Base-by-base conservation (phyloP, 2,888 invertebrate genomes). In the Thymelicus sylvestris region DNA sequence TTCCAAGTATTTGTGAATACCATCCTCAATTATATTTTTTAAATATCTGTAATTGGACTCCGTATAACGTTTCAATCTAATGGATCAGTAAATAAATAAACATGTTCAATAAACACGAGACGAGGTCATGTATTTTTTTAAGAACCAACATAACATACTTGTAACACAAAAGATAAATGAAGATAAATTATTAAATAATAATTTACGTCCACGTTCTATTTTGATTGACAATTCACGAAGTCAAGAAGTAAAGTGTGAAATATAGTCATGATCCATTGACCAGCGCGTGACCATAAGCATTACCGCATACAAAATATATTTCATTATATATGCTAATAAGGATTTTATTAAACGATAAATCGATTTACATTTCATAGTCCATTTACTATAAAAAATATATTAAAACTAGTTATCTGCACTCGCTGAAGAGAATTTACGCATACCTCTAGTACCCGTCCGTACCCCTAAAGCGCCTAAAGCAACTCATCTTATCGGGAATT, bases 181-280 rank as follows among this genome's bases (percentile, higher is more conserved):
- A 60, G 60, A 41, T 60, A 60, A 60, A 60, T 60, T 60, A 60
- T 38, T 38, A 59, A 38, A 59, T 38, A 31, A 19, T 52, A 52
- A 41, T 61, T 62, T 24, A 62, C 19, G 15, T 62, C 41, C 15
- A 50, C 38, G 52, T 64, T 65, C 50, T n/a, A n/a, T 65, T 50
- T 55, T 65, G 39, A 65, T 52, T 65, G 65, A 65, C 65, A 65
- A 64, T 38, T 41, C 65, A 65, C 65, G 65, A 65, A 38, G 15
- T 39, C 65, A 39, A 65, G 41, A 55, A 55, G 50, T 39, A 39
- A 65, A 55, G 52, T 65, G 65, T 65, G 55, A 55, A 55, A 41
- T 65, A 55, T 65, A 13, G 65, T 15, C 65, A 55, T 65, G 65
- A 65, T 65, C 52, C 12, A 19, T 52, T 52, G 7, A 48, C 24